Percentiles rank a stretch among this genome's conserved stretches.
Evolutionary conservation across 2,113 vertebrate species (phyloP).

Genomic region (Forbesichthys papilliferus): DNA sequence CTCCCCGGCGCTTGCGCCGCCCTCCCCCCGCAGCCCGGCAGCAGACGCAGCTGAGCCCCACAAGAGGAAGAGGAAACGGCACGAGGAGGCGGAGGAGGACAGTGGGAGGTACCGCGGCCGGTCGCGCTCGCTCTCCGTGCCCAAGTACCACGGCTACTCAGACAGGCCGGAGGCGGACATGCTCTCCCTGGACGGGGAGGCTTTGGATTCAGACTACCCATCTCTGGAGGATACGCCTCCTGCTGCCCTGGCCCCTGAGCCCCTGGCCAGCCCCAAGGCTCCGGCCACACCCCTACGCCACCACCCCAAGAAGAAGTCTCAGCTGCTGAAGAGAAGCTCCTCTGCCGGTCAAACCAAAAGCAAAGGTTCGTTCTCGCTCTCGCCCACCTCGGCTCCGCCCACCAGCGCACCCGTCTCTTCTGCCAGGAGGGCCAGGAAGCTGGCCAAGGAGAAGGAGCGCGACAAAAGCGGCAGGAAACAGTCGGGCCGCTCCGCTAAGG

Average conservation of each 20-base stretch:
- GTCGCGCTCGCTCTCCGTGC: conserved; percentile 65
- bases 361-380: conserved; percentile 68
- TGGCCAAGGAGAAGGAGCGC: conserved; percentile 69
- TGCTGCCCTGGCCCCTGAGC: conserved; percentile 60
- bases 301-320: conserved; percentile 72
- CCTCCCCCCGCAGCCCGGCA: conserved; percentile 59
- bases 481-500: conserved; percentile 59
- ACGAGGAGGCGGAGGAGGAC: conserved; percentile 65
- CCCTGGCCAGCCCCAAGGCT: conserved; percentile 64
- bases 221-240: conserved; percentile 78
- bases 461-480: conserved; percentile 72
- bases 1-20: conserved; percentile 70
- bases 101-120: conserved; percentile 44
- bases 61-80: conserved; percentile 76
- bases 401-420: conserved; percentile 41
- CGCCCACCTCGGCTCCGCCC: conserved; percentile 50
- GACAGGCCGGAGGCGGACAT: conserved; percentile 74
- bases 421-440: conserved; percentile 65
- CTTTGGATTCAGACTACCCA: conserved; percentile 80
- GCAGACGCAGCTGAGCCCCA: conserved; percentile 72
- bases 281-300: conserved; percentile 58
- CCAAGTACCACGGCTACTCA: conserved; percentile 64
- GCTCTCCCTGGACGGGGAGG: conserved; percentile 79
- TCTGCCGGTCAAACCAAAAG: conserved; percentile 64
- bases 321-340: conserved; percentile 68